A percentile compares a stretch with the other conserved stretches of the same genome.
Evolutionary conservation across 2,113 vertebrate species (phyloP).

Genomic region (Pseudorhombus dupliciocellatus): DNA sequence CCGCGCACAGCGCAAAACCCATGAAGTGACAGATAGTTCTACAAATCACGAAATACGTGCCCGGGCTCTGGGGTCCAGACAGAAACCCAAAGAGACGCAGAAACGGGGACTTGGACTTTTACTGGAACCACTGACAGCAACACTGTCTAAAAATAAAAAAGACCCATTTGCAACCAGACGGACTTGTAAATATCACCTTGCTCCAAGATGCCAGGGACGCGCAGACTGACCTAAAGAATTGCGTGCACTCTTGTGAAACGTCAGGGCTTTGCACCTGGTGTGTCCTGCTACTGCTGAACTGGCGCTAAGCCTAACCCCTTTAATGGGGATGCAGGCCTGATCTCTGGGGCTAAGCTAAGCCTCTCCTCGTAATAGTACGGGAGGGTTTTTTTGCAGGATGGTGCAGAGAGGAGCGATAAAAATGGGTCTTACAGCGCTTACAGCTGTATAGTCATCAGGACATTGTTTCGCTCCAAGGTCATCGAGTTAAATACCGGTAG

Average conservation of each 20-base stretch:
- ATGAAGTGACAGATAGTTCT: not conserved
- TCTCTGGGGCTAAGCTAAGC: conserved; percentile 44
- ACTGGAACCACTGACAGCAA: conserved; percentile 20
- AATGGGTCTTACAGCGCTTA: conserved; percentile 29
- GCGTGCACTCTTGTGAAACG: conserved; percentile 48
- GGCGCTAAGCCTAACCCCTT: conserved; percentile 43
- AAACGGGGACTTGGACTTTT: not conserved
- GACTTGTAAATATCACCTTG: conserved; percentile 70
- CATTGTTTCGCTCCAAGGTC: conserved; percentile 67
- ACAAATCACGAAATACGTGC: not conserved
- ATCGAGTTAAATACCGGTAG: conserved; percentile 60
- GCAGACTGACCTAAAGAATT: conserved; percentile 25
- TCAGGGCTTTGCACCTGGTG: conserved; percentile 72
- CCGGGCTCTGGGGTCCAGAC: not conserved
- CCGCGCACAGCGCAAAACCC: not conserved
- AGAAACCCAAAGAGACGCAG: not conserved
- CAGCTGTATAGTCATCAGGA: conserved; percentile 62
- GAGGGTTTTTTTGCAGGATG: conserved; percentile 34
- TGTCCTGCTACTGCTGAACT: conserved; percentile 52
- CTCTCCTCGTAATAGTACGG: conserved; percentile 11
- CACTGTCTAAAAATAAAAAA: conserved; percentile 47
- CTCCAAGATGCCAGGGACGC: conserved; percentile 48
- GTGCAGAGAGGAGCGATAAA: conserved; percentile 33
- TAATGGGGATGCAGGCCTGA: conserved; percentile 46
- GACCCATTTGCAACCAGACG: conserved; percentile 42